These are phyloP conservation scores for Lepidurus couesii DNA, from an alignment of 1,140 invertebrate species.

Conservation along the genomic window DNA sequence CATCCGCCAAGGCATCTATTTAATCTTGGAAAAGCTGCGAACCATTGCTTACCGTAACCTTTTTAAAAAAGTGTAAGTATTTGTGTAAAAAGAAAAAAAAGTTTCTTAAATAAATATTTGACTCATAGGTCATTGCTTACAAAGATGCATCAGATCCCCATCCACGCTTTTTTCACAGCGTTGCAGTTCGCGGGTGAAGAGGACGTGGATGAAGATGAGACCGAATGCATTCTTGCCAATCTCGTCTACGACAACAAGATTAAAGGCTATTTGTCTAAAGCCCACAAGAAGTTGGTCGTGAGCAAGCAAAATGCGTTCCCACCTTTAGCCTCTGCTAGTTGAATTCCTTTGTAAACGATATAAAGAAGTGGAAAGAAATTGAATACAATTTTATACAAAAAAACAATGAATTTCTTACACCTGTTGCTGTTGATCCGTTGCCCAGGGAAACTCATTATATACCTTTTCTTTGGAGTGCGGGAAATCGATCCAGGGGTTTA, in stretches of 20 bases:
- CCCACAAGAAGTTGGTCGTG: conserved; percentile 93
- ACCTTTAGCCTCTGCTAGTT: conserved; percentile 37
- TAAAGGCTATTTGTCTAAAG: conserved; percentile 95
- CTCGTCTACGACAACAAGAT: conserved; percentile 91
- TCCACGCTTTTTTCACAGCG: conserved; percentile 72
- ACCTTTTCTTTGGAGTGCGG: background rate
- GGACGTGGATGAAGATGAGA: conserved; percentile 87
- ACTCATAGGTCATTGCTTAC: conserved; percentile 63
- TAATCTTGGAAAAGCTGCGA: conserved; percentile 94
- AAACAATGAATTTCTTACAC: background rate
- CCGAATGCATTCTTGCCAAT: conserved; percentile 92
- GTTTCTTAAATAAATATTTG: background rate
- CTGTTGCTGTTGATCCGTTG: conserved; percentile 12
- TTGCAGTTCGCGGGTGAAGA: conserved; percentile 72
- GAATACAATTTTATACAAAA: background rate
- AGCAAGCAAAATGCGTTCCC: conserved; percentile 97
- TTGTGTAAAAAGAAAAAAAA: conserved; percentile 25
- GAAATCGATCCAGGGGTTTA: background rate
- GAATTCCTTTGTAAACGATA: background rate
- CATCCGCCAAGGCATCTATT: conserved; percentile 89
- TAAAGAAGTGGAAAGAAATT: background rate
- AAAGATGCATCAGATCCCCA: conserved; percentile 84
- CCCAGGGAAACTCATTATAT: background rate
- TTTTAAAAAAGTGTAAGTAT: conserved; percentile 82
- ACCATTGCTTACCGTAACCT: conserved; percentile 92